Evolutionary conservation across 2,888 invertebrate genomes (phyloP), one percentile per base, ranked within the genome.

Genomic region (Cerastis rubricosa): DNA sequence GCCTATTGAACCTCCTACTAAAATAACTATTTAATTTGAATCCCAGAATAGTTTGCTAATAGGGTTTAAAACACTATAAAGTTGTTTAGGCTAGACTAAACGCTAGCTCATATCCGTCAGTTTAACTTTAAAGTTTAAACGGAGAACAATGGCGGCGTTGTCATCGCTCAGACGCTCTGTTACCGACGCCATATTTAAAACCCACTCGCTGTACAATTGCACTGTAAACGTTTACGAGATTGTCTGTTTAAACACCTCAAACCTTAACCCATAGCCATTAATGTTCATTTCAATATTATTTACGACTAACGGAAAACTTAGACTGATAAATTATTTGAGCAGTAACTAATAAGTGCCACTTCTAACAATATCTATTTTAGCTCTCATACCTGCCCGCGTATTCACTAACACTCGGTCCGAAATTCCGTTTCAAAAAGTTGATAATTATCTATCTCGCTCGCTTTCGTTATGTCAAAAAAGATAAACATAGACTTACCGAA

Each of bases 141-240:
- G 77, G 84, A 73, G 88, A 90, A 91, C 90, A 92, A 91, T 88
- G 87, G 84, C 63, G 69, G 73, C 84, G 76, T 83, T 90, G 88
- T 90, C 72, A 78, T 57, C 71, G 65, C 69, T 71, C 64, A 78
- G 77, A 71, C 71, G 70, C 76, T 81, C 80, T 80, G 70, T 82
- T 79, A 79, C 66, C 22, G 73, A 82, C 66, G 76, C 75, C 75
- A 77, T 81, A 82, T 85, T 64, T 45, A 77, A 78, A 86, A 82
- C 76, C 78, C 77, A 74, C 74, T 84, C 80, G 67, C 75, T 80
- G 70, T 77, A 75, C 78, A 84, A 80, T 82, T 82, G 79, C 76
- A 70, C 54, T 78, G 87, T 87, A 76, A 87, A 85, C 83, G 73
- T 87, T 83, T 83, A 84, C 69, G 78, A 84, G 78, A 87, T 83